Percentiles rank a stretch among this genome's conserved stretches.
Evolutionary conservation across 2,888 invertebrate species (phyloP).

Genomic region (Acrobasis repandana): DNA sequence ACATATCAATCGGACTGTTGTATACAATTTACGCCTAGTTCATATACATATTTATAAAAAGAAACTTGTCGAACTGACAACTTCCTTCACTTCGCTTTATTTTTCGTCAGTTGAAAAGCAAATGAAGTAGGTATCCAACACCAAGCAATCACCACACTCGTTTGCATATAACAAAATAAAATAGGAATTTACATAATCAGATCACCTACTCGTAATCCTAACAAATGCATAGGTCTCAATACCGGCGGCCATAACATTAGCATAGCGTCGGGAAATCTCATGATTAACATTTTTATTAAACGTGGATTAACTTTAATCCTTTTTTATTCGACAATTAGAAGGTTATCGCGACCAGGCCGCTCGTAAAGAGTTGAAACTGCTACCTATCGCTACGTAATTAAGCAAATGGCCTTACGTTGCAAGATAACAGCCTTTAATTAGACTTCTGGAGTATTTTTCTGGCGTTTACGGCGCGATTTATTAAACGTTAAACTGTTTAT

Average conservation of each 20-base stretch:
- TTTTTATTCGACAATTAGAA: constrained; percentile 82
- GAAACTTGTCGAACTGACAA: no score
- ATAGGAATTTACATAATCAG: constrained; percentile 20
- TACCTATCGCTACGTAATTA: constrained; percentile 74
- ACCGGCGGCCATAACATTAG: constrained; percentile 68
- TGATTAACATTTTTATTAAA: constrained; percentile 83
- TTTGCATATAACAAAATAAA: constrained; percentile 6
- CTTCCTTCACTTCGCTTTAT: no score
- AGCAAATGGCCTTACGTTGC: constrained; percentile 58
- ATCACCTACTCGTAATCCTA: constrained; percentile 11
- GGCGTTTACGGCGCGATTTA: constrained; percentile 54
- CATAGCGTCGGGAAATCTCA: constrained; percentile 75
- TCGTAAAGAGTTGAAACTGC: constrained; percentile 80
- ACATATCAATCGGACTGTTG: no score
- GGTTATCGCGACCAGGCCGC: constrained; percentile 69
- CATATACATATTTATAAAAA: no score
- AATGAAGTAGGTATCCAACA: background rate
- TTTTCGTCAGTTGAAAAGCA: no score
- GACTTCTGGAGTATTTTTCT: constrained; percentile 48
- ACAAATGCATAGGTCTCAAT: constrained; percentile 37
- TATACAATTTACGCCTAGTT: no score
- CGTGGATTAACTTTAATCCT: constrained; percentile 78
- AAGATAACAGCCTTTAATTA: constrained; percentile 66
- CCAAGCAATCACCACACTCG: constrained; percentile 4
- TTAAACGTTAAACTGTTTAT: constrained; percentile 38